Conservation (phyloP, 37 sponge, comb jelly and placozoan genomes). For the Aplysina aerophoba region DNA sequence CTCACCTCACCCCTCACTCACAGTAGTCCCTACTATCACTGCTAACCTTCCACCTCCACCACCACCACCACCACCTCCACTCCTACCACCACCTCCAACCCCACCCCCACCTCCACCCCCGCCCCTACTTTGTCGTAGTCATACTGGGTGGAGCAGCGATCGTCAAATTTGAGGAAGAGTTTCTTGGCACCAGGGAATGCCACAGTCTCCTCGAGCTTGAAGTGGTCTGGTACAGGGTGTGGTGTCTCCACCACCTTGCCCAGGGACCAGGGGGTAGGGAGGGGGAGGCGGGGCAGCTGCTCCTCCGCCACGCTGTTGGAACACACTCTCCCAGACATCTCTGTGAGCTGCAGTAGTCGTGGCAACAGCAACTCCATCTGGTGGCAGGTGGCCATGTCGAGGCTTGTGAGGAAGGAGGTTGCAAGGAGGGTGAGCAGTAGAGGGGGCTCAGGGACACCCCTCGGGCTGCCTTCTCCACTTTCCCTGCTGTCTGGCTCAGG, state of each 20-base stretch:
- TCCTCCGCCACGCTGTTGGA: not conserved
- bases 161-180: constrained; percentile 93
- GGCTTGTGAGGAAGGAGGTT: not conserved
- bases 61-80: not conserved
- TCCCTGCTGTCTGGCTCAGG: not conserved
- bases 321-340: not conserved
- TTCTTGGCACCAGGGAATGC: constrained; percentile 91
- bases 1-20: not conserved
- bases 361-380: not conserved
- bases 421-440: constrained; percentile 13
- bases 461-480: not conserved
- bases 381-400: not conserved
- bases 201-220: constrained; percentile 95
- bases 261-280: constrained; percentile 95
- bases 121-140: constrained; percentile 84
- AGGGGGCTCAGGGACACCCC: not conserved
- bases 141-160: constrained; percentile 90
- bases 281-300: constrained; percentile 43
- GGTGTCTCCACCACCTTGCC: constrained; percentile 87
- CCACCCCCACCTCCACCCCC: not conserved
- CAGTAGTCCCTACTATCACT: not conserved
- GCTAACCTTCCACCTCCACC: not conserved
- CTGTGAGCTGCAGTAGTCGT: not conserved
- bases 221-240: constrained; percentile 97
- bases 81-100: not conserved